These are phyloP conservation scores for Cyanoderma ruficeps DNA, from an alignment of 2,113 vertebrate species.

Conservation along the genomic window DNA sequence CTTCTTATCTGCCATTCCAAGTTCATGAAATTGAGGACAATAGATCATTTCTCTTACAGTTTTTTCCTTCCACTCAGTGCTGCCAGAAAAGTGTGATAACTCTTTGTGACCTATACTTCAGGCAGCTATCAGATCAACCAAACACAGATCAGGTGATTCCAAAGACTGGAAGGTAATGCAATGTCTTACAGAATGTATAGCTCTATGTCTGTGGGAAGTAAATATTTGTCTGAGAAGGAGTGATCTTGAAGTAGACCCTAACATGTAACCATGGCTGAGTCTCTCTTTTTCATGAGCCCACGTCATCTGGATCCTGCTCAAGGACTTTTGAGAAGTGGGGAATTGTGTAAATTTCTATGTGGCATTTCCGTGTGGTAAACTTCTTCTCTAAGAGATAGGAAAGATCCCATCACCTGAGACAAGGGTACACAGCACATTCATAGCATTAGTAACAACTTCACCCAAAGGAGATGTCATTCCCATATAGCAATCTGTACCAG, in stretches of 20 bases:
- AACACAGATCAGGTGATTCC: background rate
- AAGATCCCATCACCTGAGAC: background rate
- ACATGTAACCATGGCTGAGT: background rate
- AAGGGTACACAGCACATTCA: background rate
- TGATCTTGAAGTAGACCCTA: background rate
- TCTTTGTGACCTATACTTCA: conserved; percentile 17
- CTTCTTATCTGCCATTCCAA: conserved; percentile 12
- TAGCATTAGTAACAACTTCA: background rate
- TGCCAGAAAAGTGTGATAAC: conserved; percentile 37
- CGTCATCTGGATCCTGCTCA: background rate
- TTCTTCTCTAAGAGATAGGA: background rate
- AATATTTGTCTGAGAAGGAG: conserved; percentile 3
- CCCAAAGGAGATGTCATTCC: background rate
- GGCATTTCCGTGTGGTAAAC: background rate
- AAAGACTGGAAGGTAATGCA: background rate
- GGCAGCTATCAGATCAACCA: conserved; percentile 8
- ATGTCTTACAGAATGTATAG: background rate
- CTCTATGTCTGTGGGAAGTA: background rate
- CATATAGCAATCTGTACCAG: background rate
- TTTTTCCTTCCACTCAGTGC: background rate
- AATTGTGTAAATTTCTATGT: background rate
- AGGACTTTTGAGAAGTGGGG: background rate
- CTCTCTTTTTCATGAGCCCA: background rate
- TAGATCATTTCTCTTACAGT: conserved; percentile 1
- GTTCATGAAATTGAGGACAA: conserved; percentile 4